A percentile compares a stretch with the other conserved stretches of the same genome.
These are phyloP conservation scores for Nephrocerus scutellatus DNA, from an alignment of 2,888 invertebrate genomes.

Conservation along the genomic window DNA sequence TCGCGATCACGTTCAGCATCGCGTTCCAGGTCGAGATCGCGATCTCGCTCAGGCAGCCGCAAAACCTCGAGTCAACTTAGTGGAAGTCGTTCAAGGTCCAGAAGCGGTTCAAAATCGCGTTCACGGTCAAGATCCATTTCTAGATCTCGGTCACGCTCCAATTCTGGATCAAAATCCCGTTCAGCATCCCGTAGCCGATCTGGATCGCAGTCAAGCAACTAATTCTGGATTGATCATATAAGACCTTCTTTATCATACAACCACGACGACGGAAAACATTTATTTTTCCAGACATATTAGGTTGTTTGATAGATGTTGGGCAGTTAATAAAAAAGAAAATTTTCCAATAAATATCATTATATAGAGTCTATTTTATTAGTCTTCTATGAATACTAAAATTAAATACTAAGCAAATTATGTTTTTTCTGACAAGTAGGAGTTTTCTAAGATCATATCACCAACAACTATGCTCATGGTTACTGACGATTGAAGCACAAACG, in stretches of 20 bases:
- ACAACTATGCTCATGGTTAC: conserved; percentile 51
- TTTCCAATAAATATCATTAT: no score
- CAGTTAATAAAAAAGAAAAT: no score
- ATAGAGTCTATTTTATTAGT: no score
- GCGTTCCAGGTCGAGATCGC: conserved; percentile 19
- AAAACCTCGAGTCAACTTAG: conserved; percentile 42
- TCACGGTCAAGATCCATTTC: conserved; percentile 34
- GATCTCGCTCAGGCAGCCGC: conserved; percentile 23
- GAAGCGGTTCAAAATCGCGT: conserved; percentile 21
- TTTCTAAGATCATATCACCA: conserved; percentile 39
- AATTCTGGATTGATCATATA: no score
- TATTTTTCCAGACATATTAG: no score
- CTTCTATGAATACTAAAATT: no score
- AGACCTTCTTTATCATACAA: no score
- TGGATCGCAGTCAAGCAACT: conserved; percentile 28
- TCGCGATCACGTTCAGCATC: conserved; percentile 24
- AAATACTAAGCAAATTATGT: neutral
- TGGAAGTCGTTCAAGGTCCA: conserved; percentile 10
- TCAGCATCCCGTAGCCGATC: conserved; percentile 32
- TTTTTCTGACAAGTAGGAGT: conserved; percentile 21
- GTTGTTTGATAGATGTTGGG: no score
- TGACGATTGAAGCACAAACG: conserved; percentile 69
- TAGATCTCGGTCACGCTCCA: conserved; percentile 24
- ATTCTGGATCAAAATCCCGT: conserved; percentile 38
- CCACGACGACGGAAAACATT: no score